phyloP scores from a whole-genome alignment of 2,797 vertebrate genomes.

The Adrianichthys oophorus region DNA sequence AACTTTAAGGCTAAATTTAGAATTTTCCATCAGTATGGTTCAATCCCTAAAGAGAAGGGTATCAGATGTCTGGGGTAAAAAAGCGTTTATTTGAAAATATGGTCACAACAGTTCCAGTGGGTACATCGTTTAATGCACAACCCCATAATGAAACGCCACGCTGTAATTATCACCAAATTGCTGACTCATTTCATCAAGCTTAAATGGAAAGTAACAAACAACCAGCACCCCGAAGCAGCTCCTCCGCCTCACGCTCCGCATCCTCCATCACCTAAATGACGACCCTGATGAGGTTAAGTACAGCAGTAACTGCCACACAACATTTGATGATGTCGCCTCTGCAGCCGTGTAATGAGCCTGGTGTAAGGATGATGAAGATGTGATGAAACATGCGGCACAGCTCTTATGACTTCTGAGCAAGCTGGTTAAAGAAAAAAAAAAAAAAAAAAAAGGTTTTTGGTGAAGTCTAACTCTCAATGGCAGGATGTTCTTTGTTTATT shows the following conservation, averaged over 20 bases:
- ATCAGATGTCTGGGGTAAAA: too few relatives aligned
- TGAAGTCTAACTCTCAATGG: constrained; percentile 28
- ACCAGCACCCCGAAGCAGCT: constrained; percentile 27
- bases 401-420: constrained; percentile 79
- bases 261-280: constrained; percentile 64
- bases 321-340: constrained; percentile 79
- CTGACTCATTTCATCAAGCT: constrained; percentile 61
- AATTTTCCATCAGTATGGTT: constrained; percentile 9
- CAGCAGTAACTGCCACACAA: constrained; percentile 60
- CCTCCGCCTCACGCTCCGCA: constrained; percentile 29
- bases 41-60: background rate
- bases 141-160: constrained; percentile 25
- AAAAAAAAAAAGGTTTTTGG: constrained; percentile 66
- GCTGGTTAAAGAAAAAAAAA: constrained; percentile 50
- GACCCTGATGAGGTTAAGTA: constrained; percentile 71
- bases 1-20: constrained; percentile 36
- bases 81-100: background rate
- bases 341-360: constrained; percentile 77
- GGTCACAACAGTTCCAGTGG: constrained; percentile 18
- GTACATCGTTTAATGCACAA: constrained; percentile 15
- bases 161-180: constrained; percentile 51
- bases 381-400: constrained; percentile 80
- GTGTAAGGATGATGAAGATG: constrained; percentile 78
- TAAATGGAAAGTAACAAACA: constrained; percentile 61
- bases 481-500: constrained; percentile 38